phyloP scores from a whole-genome alignment of 2,888 invertebrate genomes.

The Ypsolopha sequella region DNA sequence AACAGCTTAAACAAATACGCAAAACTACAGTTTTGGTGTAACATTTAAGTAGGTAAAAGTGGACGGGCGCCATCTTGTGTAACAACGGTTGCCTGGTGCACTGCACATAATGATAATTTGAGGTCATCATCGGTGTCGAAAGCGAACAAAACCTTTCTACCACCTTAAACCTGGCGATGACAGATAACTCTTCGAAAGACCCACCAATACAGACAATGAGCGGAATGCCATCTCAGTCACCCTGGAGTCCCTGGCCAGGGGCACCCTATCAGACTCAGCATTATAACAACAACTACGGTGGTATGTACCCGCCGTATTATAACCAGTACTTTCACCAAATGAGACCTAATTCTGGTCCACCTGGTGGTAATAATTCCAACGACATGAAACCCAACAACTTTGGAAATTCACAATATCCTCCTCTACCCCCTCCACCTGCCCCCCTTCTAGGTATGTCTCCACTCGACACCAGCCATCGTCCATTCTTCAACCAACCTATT shows the following conservation, averaged over 20 bases:
- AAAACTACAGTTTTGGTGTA: too few species aligned
- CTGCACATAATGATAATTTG: too few species aligned
- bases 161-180: conserved; percentile 22
- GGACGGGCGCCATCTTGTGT: too few species aligned
- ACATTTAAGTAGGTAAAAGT: too few species aligned
- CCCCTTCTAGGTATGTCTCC: conserved; percentile 60
- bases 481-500: conserved; percentile 59
- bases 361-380: conserved; percentile 27
- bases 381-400: conserved; percentile 32
- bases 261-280: conserved; percentile 40
- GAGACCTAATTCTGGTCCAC: conserved; percentile 34
- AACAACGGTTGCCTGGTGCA: too few species aligned
- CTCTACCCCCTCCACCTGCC: conserved; percentile 37
- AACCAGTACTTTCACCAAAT: conserved; percentile 62
- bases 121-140: too few species aligned
- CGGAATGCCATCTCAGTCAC: conserved; percentile 48
- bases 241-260: conserved; percentile 33
- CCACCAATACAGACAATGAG: conserved; percentile 59
- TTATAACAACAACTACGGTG: conserved; percentile 45
- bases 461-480: conserved; percentile 41
- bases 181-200: conserved; percentile 51
- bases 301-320: conserved; percentile 59
- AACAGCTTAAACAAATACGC: too few species aligned
- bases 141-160: too few species aligned
- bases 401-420: conserved; percentile 35